Conservation (phyloP, 2,113 vertebrate species). For the Leptocoma aspasia region DNA sequence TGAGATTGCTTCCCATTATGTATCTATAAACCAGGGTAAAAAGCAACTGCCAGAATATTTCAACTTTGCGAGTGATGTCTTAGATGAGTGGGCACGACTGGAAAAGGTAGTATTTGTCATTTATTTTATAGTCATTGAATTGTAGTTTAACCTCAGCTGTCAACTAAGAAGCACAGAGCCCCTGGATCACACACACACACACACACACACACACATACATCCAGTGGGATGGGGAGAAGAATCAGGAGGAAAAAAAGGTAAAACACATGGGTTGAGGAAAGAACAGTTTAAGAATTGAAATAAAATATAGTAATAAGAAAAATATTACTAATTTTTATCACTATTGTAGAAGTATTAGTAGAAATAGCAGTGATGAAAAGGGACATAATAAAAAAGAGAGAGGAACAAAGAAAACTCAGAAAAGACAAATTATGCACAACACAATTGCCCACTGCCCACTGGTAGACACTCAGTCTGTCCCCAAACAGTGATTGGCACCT, state of each 20-base stretch:
- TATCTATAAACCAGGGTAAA: conserved; percentile 55
- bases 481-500: rapidly evolving
- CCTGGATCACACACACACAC: background rate
- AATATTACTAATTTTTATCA: too few species aligned
- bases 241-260: background rate
- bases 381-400: background rate
- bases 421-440: background rate
- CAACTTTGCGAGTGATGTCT: conserved; percentile 80
- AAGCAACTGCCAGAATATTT: conserved; percentile 72
- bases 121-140: background rate
- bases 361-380: background rate
- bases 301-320: background rate
- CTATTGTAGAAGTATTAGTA: background rate
- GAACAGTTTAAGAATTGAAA: background rate
- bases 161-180: background rate
- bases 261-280: background rate
- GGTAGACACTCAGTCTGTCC: rapidly evolving
- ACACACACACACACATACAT: background rate
- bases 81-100: conserved; percentile 73
- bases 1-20: conserved; percentile 68
- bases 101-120: conserved; percentile 73
- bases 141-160: background rate
- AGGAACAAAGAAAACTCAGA: too few species aligned
- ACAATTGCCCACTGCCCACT: background rate
- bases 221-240: background rate